Percentiles rank a stretch among this genome's conserved stretches.
phyloP scores from a whole-genome alignment of 2,797 vertebrate genomes.

The Anabas testudineus region DNA sequence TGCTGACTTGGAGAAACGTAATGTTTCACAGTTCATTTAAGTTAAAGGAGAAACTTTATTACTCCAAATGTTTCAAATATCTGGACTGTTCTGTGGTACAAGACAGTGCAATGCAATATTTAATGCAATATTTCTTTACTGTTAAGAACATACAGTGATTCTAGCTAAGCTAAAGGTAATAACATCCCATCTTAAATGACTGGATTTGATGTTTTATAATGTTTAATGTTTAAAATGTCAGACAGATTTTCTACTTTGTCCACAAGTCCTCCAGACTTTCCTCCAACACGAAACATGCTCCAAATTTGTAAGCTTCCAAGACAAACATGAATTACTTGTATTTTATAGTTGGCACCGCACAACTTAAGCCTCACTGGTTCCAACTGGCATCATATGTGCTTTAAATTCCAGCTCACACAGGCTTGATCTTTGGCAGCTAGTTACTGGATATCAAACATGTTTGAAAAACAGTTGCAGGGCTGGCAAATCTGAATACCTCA shows the following conservation, averaged over 20 bases:
- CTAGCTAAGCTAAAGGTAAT: background rate
- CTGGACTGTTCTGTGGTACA: too few species aligned
- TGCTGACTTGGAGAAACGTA: too few species aligned
- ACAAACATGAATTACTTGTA: slow-evolving; percentile 42
- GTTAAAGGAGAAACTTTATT: too few species aligned
- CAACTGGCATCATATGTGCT: slow-evolving; percentile 42
- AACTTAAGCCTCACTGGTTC: slow-evolving; percentile 20
- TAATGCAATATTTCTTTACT: background rate
- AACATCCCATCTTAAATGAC: slow-evolving; percentile 1
- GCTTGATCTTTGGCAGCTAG: slow-evolving; percentile 53
- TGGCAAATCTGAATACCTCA: slow-evolving; percentile 14
- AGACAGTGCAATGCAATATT: background rate
- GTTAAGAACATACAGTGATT: background rate
- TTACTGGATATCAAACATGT: slow-evolving; percentile 44
- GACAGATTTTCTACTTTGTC: slow-evolving; percentile 1
- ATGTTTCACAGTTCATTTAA: too few species aligned
- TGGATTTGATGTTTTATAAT: slow-evolving; percentile 10
- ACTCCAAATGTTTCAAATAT: too few species aligned
- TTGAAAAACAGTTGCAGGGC: slow-evolving; percentile 47
- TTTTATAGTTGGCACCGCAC: slow-evolving; percentile 37
- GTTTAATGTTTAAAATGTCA: slow-evolving; percentile 39
- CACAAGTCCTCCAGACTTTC: slow-evolving; percentile 22
- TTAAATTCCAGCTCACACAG: slow-evolving; percentile 47
- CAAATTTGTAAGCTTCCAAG: slow-evolving; percentile 31
- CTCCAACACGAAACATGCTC: slow-evolving; percentile 45